Evolutionary conservation across 2,888 invertebrate species (phyloP), one percentile per base, ranked within the genome.

Genomic region (Aspidiotus rigidus): DNA sequence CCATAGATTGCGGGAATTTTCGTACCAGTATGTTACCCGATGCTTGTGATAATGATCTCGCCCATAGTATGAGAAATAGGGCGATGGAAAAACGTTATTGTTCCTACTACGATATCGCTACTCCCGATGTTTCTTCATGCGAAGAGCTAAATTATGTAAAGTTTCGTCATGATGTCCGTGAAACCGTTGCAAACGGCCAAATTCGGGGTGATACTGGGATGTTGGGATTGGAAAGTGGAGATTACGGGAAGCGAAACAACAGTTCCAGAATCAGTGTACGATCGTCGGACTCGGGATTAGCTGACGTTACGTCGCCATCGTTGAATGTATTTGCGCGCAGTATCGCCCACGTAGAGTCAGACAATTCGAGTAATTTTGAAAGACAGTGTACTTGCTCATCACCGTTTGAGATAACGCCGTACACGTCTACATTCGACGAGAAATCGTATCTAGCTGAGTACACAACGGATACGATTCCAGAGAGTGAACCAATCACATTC

Each of bases 261-360:
- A 28, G 78, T 79, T 62, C 80, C 80, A 8, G 81, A 39, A n/a
- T 64, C 54, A 88, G 88, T 77, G 86, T 86, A 0, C 81, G 88
- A 72, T 88, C 91, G 15, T 79, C 79, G 9, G 89, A 89, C 77
- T 91, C 90, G 0, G 92, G 92, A 39, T 88, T 92, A 79, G 91
- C 89, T 0, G 91, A 90, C 40, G 90, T 88, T 71, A 84, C 87
- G 7, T 87, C 88, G 0, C 87, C 88, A 0, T 66, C 70, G 15
- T 56, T 69, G 0, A 64, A 69, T 39, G 69, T 70, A 9, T 71
- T 54, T 40, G 71, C 62, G 17, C 39, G 15, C 17, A 54, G 44
- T 6, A 39, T 42, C 0, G 13, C 61, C 17, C n/a, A 55, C 54
- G 44, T 63, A 2, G 72, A 71, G 64, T 72, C 71, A 1, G 72